A percentile compares a stretch with the other conserved stretches of the same genome.
These are phyloP conservation scores for Apis laboriosa DNA, from an alignment of 1,140 invertebrate species.

Conservation along the genomic window DNA sequence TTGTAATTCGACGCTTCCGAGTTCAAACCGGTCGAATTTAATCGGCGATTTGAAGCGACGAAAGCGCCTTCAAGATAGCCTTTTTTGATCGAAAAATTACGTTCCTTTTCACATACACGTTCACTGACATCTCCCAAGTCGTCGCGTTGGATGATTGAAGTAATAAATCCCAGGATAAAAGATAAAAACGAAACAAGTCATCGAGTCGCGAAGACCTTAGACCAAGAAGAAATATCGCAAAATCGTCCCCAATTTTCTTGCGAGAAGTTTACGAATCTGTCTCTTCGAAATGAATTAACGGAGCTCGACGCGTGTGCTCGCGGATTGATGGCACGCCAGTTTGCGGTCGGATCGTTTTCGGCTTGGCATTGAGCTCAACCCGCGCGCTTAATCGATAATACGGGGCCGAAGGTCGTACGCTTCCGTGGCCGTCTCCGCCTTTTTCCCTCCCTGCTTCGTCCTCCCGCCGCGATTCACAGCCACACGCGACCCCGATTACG, in stretches of 20 bases:
- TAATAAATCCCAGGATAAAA: no score
- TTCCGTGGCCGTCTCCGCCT: constrained; percentile 56
- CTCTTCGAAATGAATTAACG: constrained; percentile 5
- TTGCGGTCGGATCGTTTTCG: constrained; percentile 33
- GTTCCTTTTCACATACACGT: no score
- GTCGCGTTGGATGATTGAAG: no score
- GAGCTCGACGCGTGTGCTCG: not conserved
- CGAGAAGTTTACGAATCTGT: not conserved
- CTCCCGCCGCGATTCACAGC: constrained; percentile 8
- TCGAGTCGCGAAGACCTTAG: no score
- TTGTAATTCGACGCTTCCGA: not conserved
- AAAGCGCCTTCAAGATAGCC: no score
- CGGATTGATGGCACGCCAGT: constrained; percentile 29
- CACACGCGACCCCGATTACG: constrained; percentile 15
- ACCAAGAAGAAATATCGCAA: no score
- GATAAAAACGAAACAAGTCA: no score
- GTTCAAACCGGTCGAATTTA: not conserved
- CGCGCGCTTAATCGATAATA: constrained; percentile 59
- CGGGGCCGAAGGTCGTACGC: constrained; percentile 61
- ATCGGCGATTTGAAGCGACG: not conserved
- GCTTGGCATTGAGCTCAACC: constrained; percentile 59
- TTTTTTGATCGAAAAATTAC: no score
- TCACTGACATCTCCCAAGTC: no score
- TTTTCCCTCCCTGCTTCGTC: constrained; percentile 4
- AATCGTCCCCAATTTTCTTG: not conserved